Evolutionary conservation across 2,113 vertebrate genomes (phyloP), one percentile per base, ranked within the genome.

Genomic region (Amblyopsis rosae): DNA sequence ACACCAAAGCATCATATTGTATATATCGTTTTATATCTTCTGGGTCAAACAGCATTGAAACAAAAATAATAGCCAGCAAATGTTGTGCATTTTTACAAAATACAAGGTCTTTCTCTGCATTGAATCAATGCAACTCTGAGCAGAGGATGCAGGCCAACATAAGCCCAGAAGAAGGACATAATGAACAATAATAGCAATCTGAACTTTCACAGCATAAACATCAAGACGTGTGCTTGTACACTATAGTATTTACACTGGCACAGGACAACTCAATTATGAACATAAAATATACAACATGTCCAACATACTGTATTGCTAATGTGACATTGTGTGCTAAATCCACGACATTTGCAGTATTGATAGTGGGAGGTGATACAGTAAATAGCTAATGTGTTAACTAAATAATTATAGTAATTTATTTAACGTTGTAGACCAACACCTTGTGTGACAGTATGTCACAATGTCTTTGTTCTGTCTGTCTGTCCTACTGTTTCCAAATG

Each of bases 171-270:
- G 58, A 69, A 74, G 12, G 17, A 70, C 59, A 70, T n/a, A 47
- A 65, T 73, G 6, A 79, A 82, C 50, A 51, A 83, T 83, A 78
- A 82, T 77, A 86, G 74, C 59, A 57, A 72, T 81, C 65, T 50
- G 59, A 70, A 64, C 66, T 79, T 79, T 86, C 82, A 86, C 87
- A 89, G 81, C 81, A 77, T 72, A 76, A 72, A 67, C 35, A 64
- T 75, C 64, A 86, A 56, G 69, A 80, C 67, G 71, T 77, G 58
- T 53, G 71, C 68, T 82, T 12, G 3, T 81, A 26, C 26, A 26
- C 26, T 26, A 26, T 26, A 26, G 26, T 26, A 76, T 80, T 73
- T 75, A 87, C 79, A 84, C 10, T 6, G 51, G 6, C 32, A 79
- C 46, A 58, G 9, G 19, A 57, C 62, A 71, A 55, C 26, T 17